Evolutionary conservation across 2,888 invertebrate species (phyloP).

Genomic region (Suillia variegata): DNA sequence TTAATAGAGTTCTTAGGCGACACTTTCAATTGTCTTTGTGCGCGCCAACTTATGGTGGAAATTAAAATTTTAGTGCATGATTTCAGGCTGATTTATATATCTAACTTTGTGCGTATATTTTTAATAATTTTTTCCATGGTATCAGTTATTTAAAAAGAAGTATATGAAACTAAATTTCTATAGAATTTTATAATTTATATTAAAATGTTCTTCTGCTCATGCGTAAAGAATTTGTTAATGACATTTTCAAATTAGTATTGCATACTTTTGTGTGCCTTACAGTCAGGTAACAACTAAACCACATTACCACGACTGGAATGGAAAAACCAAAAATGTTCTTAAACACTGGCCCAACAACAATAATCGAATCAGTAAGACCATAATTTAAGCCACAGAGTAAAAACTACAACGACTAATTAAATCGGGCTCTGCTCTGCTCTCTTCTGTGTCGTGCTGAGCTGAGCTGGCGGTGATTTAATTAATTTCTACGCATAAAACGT

Average conservation of each 20-base stretch:
- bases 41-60: conserved; percentile 39
- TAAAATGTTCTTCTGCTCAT: too few species aligned
- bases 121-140: too few species aligned
- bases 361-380: conserved; percentile 14
- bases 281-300: too few species aligned
- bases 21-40: conserved; percentile 56
- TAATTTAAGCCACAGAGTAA: conserved; percentile 22
- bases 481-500: conserved; percentile 54
- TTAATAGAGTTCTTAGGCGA: conserved; percentile 56
- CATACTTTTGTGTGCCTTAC: too few species aligned
- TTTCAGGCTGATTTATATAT: not conserved
- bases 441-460: not conserved
- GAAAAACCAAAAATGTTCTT: not conserved
- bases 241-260: too few species aligned
- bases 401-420: conserved; percentile 34
- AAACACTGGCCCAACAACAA: conserved; percentile 4
- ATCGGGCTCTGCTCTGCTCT: not conserved
- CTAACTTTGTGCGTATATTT: too few species aligned
- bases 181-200: too few species aligned
- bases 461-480: conserved; percentile 56
- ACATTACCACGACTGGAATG: too few species aligned
- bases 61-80: not conserved
- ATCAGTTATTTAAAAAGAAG: too few species aligned
- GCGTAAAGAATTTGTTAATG: too few species aligned
- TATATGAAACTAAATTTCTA: too few species aligned